phyloP scores from a whole-genome alignment of 2,113 vertebrate species.

The Tonatia bakeri region DNA sequence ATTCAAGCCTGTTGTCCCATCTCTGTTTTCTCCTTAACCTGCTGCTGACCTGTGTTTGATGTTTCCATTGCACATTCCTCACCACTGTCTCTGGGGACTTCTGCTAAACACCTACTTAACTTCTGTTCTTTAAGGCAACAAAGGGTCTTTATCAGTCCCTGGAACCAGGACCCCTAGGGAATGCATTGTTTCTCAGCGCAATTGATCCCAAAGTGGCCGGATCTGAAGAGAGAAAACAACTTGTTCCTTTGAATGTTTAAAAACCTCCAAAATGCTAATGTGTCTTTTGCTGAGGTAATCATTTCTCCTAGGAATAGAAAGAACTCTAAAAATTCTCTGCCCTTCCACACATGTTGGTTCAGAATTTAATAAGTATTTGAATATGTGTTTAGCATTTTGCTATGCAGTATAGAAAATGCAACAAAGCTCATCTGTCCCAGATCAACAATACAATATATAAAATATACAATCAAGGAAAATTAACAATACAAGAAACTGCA shows the following conservation, averaged over 20 bases:
- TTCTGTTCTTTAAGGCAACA: conserved; percentile 27
- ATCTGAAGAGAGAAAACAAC: not conserved
- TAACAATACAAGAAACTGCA: not conserved
- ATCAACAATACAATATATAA: not conserved
- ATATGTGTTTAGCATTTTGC: not conserved
- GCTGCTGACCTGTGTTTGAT: not conserved
- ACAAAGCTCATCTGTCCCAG: not conserved
- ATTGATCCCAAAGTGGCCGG: conserved; percentile 28
- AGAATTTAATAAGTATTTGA: not conserved
- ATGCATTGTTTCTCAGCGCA: not conserved
- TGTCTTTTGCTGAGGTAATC: not conserved
- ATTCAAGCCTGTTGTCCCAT: not conserved
- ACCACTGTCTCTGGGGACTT: not conserved
- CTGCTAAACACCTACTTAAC: not conserved
- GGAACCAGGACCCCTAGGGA: not conserved
- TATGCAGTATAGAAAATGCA: not conserved
- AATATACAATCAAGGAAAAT: not conserved
- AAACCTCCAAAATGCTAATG: not conserved
- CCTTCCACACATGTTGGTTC: not conserved
- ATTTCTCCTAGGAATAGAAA: not conserved
- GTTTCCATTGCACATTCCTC: not conserved
- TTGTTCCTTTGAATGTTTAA: not conserved
- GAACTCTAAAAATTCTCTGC: not conserved
- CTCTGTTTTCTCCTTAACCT: not conserved
- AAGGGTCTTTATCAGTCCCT: not conserved